These are phyloP conservation scores for Aphis craccivora DNA, from an alignment of 1,140 invertebrate genomes.

Conservation along the genomic window DNA sequence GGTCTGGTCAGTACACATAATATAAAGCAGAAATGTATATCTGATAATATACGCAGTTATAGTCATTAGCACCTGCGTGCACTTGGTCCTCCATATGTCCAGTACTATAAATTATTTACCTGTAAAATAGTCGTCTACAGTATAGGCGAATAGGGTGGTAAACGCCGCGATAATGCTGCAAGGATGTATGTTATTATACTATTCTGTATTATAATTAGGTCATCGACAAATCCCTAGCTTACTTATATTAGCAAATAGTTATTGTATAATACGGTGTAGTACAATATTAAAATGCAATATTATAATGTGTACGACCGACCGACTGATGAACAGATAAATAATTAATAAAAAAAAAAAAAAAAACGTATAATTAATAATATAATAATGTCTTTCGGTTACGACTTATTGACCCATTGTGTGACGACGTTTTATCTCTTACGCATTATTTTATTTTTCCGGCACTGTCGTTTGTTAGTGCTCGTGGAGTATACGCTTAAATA, in stretches of 20 bases:
- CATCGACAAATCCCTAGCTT: not conserved
- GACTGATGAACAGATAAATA: not conserved
- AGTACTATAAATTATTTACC: not conserved
- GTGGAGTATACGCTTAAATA: not conserved
- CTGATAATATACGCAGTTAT: not conserved
- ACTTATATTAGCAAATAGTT: not conserved
- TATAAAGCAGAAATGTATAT: not conserved
- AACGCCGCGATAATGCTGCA: not conserved
- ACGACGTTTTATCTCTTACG: not conserved
- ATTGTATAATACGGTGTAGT: too few species aligned
- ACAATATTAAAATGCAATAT: not conserved
- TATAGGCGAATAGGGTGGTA: not conserved
- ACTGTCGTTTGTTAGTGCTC: not conserved
- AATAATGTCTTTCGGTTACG: not conserved
- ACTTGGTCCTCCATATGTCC: not conserved
- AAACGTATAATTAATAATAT: not conserved
- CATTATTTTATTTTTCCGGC: not conserved
- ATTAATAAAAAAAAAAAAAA: not conserved
- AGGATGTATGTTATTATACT: not conserved
- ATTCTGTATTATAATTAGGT: not conserved
- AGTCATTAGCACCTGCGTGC: not conserved
- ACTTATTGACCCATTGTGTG: not conserved
- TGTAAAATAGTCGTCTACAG: not conserved
- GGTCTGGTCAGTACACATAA: not conserved
- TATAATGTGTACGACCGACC: not conserved